Conservation (phyloP, 1,140 invertebrate genomes). For the Diorhabda carinulata region DNA sequence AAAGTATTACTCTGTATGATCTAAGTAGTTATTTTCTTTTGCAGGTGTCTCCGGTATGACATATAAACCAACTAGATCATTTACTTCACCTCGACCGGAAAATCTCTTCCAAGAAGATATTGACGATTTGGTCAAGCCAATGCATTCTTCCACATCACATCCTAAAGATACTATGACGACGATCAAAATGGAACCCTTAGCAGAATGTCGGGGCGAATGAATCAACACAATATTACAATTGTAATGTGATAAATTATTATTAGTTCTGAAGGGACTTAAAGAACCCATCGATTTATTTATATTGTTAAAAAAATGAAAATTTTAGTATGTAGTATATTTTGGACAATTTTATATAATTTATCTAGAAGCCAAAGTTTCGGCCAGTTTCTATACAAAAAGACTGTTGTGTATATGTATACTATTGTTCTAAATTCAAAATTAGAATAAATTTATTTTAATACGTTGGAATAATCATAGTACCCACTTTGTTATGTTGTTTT, state of each 20-base stretch:
- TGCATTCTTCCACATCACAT: slow-evolving; percentile 36
- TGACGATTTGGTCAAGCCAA: slow-evolving; percentile 57
- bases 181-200: slow-evolving; percentile 54
- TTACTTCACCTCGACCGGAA: slow-evolving; percentile 58
- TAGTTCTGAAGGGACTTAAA: slow-evolving; percentile 28
- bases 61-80: slow-evolving; percentile 59
- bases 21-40: background rate
- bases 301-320: slow-evolving; percentile 29
- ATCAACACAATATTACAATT: slow-evolving; percentile 33
- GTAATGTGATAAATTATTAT: slow-evolving; percentile 48
- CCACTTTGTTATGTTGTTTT: background rate
- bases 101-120: slow-evolving; percentile 60
- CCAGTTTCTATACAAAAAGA: slow-evolving; percentile 46
- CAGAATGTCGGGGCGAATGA: slow-evolving; percentile 51
- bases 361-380: slow-evolving; percentile 48
- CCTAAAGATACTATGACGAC: slow-evolving; percentile 42
- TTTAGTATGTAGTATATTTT: slow-evolving; percentile 43
- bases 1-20: too few species aligned
- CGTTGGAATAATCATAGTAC: background rate
- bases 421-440: slow-evolving; percentile 47
- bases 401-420: slow-evolving; percentile 49
- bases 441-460: slow-evolving; percentile 24
- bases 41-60: slow-evolving; percentile 60
- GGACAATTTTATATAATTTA: slow-evolving; percentile 43
- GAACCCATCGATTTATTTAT: slow-evolving; percentile 18